A percentile compares a stretch with the other conserved stretches of the same genome.
Conservation (phyloP, 2,888 invertebrate genomes). For the Saturnia japonica region DNA sequence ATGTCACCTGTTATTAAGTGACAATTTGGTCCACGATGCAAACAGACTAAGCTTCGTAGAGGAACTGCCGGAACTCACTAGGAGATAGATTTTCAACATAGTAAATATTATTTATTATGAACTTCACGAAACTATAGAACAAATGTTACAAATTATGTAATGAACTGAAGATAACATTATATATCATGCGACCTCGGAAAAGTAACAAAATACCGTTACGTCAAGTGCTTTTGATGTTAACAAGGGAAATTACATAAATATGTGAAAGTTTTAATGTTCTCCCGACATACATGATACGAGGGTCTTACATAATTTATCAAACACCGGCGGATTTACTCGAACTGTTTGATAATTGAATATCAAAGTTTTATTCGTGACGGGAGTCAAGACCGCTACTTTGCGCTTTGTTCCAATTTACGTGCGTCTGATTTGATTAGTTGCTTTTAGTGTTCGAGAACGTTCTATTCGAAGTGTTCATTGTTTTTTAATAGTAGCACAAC, state of each 20-base stretch:
- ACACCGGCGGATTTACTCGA: background rate
- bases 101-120: background rate
- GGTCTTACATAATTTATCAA: slow-evolving; percentile 6
- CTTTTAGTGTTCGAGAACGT: background rate
- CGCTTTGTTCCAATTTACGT: background rate
- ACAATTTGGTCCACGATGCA: too few relatives aligned
- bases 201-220: background rate
- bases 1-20: too few relatives aligned
- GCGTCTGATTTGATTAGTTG: background rate
- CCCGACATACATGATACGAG: background rate
- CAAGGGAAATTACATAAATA: background rate
- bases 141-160: background rate
- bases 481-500: background rate
- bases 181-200: background rate
- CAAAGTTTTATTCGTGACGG: background rate
- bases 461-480: background rate
- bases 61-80: too few relatives aligned
- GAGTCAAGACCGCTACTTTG: background rate
- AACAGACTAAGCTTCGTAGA: too few relatives aligned
- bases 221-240: background rate
- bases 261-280: background rate
- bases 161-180: background rate
- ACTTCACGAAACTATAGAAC: background rate
- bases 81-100: background rate
- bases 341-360: slow-evolving; percentile 7